A percentile compares a stretch with the other conserved stretches of the same genome.
Conservation (phyloP, 2,888 invertebrate genomes). For the Phlogophora meticulosa region DNA sequence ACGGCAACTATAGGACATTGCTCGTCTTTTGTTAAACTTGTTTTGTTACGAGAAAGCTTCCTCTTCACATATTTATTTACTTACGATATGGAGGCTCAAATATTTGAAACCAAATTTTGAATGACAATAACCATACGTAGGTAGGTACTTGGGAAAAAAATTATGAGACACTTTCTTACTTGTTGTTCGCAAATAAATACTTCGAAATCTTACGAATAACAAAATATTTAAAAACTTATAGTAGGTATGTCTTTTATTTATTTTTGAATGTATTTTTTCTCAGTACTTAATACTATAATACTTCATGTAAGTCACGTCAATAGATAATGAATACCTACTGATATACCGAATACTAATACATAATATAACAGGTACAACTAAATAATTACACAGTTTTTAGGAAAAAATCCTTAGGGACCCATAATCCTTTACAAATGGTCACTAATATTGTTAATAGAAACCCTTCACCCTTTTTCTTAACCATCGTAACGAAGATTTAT, state of each 20-base stretch:
- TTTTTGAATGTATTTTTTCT: too few species aligned
- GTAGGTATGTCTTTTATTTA: too few species aligned
- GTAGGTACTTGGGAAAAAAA: slow-evolving; percentile 25
- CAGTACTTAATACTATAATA: too few species aligned
- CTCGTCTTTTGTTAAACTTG: slow-evolving; percentile 72
- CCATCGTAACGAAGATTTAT: slow-evolving; percentile 66
- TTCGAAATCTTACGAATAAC: too few species aligned
- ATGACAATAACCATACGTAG: slow-evolving; percentile 43
- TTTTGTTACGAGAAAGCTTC: slow-evolving; percentile 76
- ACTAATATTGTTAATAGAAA: slow-evolving; percentile 57
- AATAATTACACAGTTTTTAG: slow-evolving; percentile 14
- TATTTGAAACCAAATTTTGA: slow-evolving; percentile 59
- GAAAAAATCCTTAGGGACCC: slow-evolving; percentile 23
- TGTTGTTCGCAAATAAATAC: slow-evolving; percentile 2
- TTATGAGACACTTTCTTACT: slow-evolving; percentile 37
- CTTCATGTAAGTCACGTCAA: too few species aligned
- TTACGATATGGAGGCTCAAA: slow-evolving; percentile 58
- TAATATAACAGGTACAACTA: too few species aligned
- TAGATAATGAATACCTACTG: too few species aligned
- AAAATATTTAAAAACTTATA: too few species aligned
- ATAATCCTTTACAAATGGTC: slow-evolving; percentile 40
- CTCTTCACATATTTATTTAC: slow-evolving; percentile 63
- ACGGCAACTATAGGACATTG: slow-evolving; percentile 70
- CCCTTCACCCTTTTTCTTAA: slow-evolving; percentile 45
- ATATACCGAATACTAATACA: too few species aligned